Base-by-base conservation (phyloP, 1,140 invertebrate species). In the Rhyzopertha dominica region DNA sequence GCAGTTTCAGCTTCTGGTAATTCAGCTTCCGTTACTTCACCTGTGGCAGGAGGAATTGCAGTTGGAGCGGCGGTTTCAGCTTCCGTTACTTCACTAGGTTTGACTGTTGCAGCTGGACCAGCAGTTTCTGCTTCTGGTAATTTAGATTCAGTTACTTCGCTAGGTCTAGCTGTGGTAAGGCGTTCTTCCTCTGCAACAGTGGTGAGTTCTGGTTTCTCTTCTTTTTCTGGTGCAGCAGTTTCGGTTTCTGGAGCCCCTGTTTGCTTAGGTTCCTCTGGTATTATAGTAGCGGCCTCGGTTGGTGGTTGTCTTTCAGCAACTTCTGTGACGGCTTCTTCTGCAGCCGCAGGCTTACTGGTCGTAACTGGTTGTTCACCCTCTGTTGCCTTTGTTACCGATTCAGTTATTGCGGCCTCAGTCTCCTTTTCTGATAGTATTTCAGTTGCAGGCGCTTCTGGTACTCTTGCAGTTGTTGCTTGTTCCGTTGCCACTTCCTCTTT, bases 101-200 rank as follows among this genome's bases (percentile, higher is more conserved):
- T 36, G 45, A 58, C 20, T 43, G 22, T 17, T 10, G 35, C n/a
- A 32, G 13, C 36, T 7, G 51, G 47, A 37, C 53, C 41, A 3
- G 61, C 34, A 9, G 43, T 47, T 51, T 38, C 29, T 31, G 54
- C 48, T 28, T 52, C 55, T 28, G 43, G 41, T 46, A n/a, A n/a
- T n/a, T n/a, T n/a, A n/a, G 16, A 18, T 13, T 54, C 43, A 4
- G 24, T 39, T 30, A 12, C n/a, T 8, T 9, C 20, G 25, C 22
- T 23, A 25, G 23, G 32, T 19, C 12, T 34, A n/a, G 23, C 30
- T 38, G 20, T 45, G 13, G 19, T n/a, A n/a, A n/a, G n/a, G n/a
- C n/a, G n/a, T n/a, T n/a, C n/a, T 41, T 50, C 40, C 8, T 40
- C 32, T 9, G 20, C 29, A 18, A n/a, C 23, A 31, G 5, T 19